These are phyloP conservation scores for Pitangus sulphuratus DNA, from an alignment of 2,797 vertebrate species.

Conservation along the genomic window DNA sequence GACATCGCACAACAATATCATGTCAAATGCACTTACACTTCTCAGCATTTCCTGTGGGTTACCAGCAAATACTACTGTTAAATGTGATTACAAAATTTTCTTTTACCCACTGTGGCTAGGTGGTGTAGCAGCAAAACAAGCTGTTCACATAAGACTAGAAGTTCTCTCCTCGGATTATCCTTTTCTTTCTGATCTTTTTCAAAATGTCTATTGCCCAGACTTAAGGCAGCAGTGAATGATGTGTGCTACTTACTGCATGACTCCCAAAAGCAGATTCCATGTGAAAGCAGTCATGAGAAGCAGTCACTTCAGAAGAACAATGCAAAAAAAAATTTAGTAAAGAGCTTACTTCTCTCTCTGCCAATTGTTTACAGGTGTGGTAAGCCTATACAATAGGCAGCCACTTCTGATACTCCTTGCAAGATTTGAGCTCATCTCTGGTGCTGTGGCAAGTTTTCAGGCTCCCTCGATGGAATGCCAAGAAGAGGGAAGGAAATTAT, in stretches of 20 bases:
- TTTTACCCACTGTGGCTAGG: background rate
- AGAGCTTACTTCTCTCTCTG: background rate
- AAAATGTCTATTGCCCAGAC: background rate
- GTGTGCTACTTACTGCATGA: background rate
- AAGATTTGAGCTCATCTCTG: background rate
- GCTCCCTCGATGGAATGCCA: background rate
- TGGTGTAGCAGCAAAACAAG: background rate
- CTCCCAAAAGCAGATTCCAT: background rate
- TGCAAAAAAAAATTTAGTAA: background rate
- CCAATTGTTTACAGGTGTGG: background rate
- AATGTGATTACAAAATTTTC: background rate
- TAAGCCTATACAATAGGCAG: background rate
- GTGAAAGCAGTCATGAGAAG: background rate
- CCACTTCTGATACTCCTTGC: background rate
- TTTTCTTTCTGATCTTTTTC: background rate
- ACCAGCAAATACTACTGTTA: background rate
- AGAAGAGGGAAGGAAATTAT: background rate
- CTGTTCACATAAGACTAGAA: background rate
- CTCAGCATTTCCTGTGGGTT: background rate
- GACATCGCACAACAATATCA: background rate
- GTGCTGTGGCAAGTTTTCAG: background rate
- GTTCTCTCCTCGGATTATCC: background rate
- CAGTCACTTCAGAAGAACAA: background rate
- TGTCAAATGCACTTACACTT: background rate
- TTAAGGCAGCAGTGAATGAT: background rate